phyloP scores from a whole-genome alignment of 2,797 vertebrate species.

The Urocyon cinereoargenteus region DNA sequence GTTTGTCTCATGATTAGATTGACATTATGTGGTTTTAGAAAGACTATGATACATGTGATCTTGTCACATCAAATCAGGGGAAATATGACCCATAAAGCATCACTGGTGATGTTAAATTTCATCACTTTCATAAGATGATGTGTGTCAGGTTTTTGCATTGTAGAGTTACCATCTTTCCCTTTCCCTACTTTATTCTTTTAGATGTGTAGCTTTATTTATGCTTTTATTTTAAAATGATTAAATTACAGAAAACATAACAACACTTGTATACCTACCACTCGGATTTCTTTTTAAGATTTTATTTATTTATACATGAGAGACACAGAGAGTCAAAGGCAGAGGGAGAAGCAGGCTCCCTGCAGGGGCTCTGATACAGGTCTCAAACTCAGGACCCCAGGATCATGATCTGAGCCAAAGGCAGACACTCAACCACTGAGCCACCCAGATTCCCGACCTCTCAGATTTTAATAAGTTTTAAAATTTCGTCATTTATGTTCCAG shows the following conservation, averaged over 20 bases:
- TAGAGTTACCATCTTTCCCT: neutral
- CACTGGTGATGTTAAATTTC: neutral
- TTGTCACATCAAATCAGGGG: neutral
- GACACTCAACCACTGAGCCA: too few species aligned
- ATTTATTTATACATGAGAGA: too few species aligned
- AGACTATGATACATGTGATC: neutral
- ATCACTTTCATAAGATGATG: neutral
- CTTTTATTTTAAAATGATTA: conserved; percentile 35
- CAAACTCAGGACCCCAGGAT: too few species aligned
- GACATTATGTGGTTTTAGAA: neutral
- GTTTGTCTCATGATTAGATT: neutral
- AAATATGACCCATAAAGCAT: neutral
- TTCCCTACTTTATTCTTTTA: neutral
- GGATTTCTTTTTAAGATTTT: neutral
- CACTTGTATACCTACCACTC: neutral
- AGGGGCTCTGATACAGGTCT: too few species aligned
- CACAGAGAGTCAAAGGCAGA: too few species aligned
- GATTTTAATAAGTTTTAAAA: conserved; percentile 42
- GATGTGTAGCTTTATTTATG: neutral
- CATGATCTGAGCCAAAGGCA: too few species aligned
- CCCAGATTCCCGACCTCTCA: neutral
- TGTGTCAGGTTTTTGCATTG: neutral
- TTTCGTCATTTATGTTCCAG: neutral
- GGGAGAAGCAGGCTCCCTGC: too few species aligned
- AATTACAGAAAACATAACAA: neutral